Evolutionary conservation across 1,140 invertebrate species (phyloP).

Genomic region (Amyelois transitella): DNA sequence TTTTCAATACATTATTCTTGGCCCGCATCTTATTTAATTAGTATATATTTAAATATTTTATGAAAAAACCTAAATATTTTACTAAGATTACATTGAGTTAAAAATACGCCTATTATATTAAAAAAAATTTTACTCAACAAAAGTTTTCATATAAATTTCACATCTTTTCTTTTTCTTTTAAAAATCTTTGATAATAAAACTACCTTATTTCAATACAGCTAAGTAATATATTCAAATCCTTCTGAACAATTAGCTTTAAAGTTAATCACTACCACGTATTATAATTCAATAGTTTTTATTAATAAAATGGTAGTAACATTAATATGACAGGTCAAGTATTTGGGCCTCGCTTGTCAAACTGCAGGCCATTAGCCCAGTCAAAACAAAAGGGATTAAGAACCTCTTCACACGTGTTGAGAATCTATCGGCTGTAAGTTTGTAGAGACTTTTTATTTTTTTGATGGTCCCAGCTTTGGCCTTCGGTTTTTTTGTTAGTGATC

Average conservation of each 20-base stretch:
- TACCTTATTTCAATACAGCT: too few relatives aligned
- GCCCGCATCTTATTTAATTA: too few relatives aligned
- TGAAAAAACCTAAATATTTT: too few relatives aligned
- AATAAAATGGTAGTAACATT: not conserved
- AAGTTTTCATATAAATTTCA: too few relatives aligned
- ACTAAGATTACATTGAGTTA: too few relatives aligned
- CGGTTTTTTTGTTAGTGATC: not conserved
- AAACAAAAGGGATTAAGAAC: not conserved
- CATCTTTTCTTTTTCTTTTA: too few relatives aligned
- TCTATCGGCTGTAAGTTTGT: not conserved
- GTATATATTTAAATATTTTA: too few relatives aligned
- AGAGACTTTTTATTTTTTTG: not conserved
- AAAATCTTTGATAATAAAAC: too few relatives aligned
- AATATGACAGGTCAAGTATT: not conserved
- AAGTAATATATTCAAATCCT: not conserved
- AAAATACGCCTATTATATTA: too few relatives aligned
- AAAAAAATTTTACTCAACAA: too few relatives aligned
- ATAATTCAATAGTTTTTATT: not conserved
- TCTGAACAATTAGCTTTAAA: not conserved
- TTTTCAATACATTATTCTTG: not conserved
- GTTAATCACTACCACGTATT: not conserved
- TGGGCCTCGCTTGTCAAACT: not conserved
- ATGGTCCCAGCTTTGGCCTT: not conserved
- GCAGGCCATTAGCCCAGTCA: not conserved
- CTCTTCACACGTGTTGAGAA: not conserved